Conservation (phyloP, 2,888 invertebrate species). For the Eristalis arbustorum region DNA sequence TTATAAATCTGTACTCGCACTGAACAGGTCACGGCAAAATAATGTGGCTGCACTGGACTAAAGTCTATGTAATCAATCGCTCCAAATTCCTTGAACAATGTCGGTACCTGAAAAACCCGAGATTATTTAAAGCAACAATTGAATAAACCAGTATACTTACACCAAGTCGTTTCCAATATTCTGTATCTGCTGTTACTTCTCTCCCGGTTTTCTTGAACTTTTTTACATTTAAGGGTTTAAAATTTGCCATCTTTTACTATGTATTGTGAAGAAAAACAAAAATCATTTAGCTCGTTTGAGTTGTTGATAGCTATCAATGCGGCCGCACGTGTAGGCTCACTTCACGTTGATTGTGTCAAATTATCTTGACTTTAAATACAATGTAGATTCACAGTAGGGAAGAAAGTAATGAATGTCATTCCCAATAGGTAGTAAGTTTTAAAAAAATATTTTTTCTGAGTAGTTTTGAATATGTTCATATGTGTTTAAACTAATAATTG, state of each 20-base stretch:
- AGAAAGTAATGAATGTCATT: background rate
- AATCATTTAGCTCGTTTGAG: background rate
- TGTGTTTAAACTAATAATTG: no score
- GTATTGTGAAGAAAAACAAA: background rate
- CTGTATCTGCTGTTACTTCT: slow-evolving; percentile 87
- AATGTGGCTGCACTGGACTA: slow-evolving; percentile 92
- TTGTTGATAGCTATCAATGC: background rate
- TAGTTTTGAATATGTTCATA: no score
- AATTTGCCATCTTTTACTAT: slow-evolving; percentile 48
- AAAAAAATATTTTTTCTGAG: no score
- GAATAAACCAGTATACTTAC: slow-evolving; percentile 81
- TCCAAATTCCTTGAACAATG: slow-evolving; percentile 94
- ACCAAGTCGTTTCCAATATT: slow-evolving; percentile 94
- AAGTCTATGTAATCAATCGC: slow-evolving; percentile 95
- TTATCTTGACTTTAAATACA: background rate
- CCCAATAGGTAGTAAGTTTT: no score
- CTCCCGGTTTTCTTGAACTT: slow-evolving; percentile 78
- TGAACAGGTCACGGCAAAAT: slow-evolving; percentile 96
- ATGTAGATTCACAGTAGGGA: background rate
- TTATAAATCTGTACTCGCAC: slow-evolving; percentile 93
- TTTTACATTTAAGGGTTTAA: slow-evolving; percentile 76
- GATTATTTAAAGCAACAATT: slow-evolving; percentile 51
- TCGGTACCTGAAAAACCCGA: slow-evolving; percentile 87
- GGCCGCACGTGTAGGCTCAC: background rate
- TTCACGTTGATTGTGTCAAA: background rate